These are phyloP conservation scores for Ctenomys sociabilis DNA, from an alignment of 2,113 vertebrate species.

Conservation along the genomic window DNA sequence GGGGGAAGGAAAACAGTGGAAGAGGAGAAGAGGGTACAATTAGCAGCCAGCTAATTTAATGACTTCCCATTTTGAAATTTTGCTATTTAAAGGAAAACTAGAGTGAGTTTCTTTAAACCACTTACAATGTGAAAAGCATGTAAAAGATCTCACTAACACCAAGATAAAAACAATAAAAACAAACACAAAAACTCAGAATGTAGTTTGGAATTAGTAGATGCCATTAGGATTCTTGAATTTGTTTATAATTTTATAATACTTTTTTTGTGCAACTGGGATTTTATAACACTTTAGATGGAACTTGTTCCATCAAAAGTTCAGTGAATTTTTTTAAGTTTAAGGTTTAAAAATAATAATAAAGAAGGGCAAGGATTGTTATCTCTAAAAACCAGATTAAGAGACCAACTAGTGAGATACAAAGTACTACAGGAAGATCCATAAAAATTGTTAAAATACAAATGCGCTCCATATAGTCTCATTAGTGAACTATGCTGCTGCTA, in stretches of 20 bases:
- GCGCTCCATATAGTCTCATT: not conserved
- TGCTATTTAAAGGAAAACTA: constrained; percentile 8
- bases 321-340: not conserved
- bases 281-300: not conserved
- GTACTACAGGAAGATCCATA: not conserved
- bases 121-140: not conserved
- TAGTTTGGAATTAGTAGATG: not conserved
- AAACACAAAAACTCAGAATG: not conserved
- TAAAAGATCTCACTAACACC: not conserved
- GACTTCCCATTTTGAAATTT: not conserved
- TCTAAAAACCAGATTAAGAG: not conserved
- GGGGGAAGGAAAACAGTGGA: not conserved
- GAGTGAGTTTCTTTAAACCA: constrained; percentile 8
- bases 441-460: not conserved
- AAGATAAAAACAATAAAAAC: constrained; percentile 15
- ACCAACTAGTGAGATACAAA: not conserved
- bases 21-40: not conserved
- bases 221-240: not conserved
- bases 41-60: not conserved
- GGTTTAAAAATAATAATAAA: not conserved
- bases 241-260: not conserved
- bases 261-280: too few species aligned
- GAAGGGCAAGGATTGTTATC: not conserved
- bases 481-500: not conserved
- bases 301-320: not conserved